phyloP scores from a whole-genome alignment of 2,113 vertebrate genomes.

The Laticauda colubrina region DNA sequence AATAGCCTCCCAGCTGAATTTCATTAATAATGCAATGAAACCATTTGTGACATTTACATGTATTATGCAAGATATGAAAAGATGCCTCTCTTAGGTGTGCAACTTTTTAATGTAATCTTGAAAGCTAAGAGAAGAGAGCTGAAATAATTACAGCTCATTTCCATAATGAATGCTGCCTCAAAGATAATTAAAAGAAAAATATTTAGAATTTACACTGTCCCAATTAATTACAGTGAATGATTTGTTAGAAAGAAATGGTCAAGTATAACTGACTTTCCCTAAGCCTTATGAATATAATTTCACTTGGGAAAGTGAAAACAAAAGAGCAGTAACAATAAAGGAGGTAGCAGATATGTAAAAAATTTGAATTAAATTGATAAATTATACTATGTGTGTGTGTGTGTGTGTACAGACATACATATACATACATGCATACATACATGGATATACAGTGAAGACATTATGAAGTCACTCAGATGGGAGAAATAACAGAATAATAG shows the following conservation, averaged over 20 bases:
- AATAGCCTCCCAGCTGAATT: slow-evolving; percentile 38
- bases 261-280: slow-evolving; percentile 38
- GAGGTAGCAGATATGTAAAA: background rate
- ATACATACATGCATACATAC: too few species aligned
- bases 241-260: slow-evolving; percentile 46
- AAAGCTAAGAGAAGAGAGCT: slow-evolving; percentile 48
- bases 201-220: slow-evolving; percentile 58
- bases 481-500: too few species aligned
- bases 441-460: too few species aligned
- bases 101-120: slow-evolving; percentile 61
- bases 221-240: slow-evolving; percentile 58
- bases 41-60: slow-evolving; percentile 55
- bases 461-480: too few species aligned
- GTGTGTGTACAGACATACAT: background rate
- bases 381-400: background rate
- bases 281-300: slow-evolving; percentile 45
- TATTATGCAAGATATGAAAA: slow-evolving; percentile 62
- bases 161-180: slow-evolving; percentile 66
- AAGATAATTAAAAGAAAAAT: slow-evolving; percentile 64
- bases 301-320: slow-evolving; percentile 37
- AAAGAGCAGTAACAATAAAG: slow-evolving; percentile 19
- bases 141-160: slow-evolving; percentile 65
- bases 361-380: background rate
- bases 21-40: slow-evolving; percentile 65
- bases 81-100: slow-evolving; percentile 53